Evolutionary conservation across 2,797 vertebrate species (phyloP).

Genomic region (Oryzias dopingdopingensis): DNA sequence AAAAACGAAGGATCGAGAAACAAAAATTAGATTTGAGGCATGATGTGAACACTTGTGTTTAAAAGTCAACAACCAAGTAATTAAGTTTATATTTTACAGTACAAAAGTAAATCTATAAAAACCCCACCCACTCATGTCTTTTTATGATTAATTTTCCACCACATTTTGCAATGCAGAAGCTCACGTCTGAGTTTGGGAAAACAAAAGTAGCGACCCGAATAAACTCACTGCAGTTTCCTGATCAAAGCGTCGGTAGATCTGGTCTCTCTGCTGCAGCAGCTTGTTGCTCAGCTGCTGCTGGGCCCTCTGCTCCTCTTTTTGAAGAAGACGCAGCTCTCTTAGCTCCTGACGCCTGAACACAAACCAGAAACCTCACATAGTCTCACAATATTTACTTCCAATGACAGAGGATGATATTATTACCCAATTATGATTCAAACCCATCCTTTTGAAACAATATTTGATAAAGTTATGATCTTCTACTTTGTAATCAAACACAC

Average conservation of each 20-base stretch:
- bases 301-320: slow-evolving; percentile 97
- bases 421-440: background rate
- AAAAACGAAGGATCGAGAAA: background rate
- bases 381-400: background rate
- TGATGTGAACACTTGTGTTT: background rate
- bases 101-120: too few species aligned
- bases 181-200: slow-evolving; percentile 13
- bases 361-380: slow-evolving; percentile 35
- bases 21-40: background rate
- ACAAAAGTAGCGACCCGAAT: slow-evolving; percentile 38
- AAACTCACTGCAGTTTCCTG: slow-evolving; percentile 93
- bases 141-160: too few species aligned
- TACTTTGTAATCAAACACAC: slow-evolving; percentile 3
- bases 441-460: background rate
- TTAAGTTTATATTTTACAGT: too few species aligned
- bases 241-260: slow-evolving; percentile 94
- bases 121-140: too few species aligned
- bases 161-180: slow-evolving; percentile 10
- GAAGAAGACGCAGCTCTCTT: slow-evolving; percentile 92
- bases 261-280: slow-evolving; percentile 92
- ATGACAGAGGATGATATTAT: background rate
- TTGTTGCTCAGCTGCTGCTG: slow-evolving; percentile 97
- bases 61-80: background rate
- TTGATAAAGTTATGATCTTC: slow-evolving; percentile 1
- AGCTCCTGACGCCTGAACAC: slow-evolving; percentile 89